Percentiles rank a stretch among this genome's conserved stretches.
These are phyloP conservation scores for Darevskia mixta DNA, from an alignment of 2,797 vertebrate species.

Conservation along the genomic window DNA sequence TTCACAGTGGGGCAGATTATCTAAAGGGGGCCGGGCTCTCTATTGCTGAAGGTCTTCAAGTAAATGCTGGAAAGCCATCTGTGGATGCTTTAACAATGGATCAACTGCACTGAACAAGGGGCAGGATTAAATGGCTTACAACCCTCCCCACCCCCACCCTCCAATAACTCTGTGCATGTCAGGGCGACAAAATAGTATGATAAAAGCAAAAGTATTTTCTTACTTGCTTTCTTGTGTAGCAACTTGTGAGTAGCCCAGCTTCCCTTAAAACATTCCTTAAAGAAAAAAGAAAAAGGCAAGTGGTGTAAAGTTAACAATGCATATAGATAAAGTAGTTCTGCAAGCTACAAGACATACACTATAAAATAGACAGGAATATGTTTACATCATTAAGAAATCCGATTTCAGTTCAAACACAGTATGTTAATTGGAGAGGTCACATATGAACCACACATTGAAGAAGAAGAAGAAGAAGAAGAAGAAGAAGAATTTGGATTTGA, in stretches of 20 bases:
- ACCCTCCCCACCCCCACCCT: too few species aligned
- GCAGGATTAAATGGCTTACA: not conserved
- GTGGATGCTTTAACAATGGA: not conserved
- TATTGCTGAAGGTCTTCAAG: not conserved
- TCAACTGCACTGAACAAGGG: not conserved
- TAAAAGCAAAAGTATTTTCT: constrained; percentile 70
- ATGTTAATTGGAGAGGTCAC: not conserved
- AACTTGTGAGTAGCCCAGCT: constrained; percentile 97
- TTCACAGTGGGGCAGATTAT: not conserved
- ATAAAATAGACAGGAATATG: not conserved
- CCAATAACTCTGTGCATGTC: not conserved
- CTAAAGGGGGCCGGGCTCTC: not conserved
- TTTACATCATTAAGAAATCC: not conserved
- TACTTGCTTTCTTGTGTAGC: constrained; percentile 99
- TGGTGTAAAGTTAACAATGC: constrained; percentile 59
- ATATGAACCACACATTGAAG: too few species aligned
- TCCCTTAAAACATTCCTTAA: constrained; percentile 98
- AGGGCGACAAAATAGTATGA: constrained; percentile 6
- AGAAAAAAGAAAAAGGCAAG: constrained; percentile 67
- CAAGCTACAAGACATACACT: not conserved
- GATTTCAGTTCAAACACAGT: not conserved
- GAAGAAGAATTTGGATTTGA: too few species aligned
- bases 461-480: too few species aligned
- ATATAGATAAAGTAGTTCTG: not conserved
- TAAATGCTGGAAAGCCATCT: not conserved